Percentiles rank a stretch among this genome's conserved stretches.
These are phyloP conservation scores for Amyelois transitella DNA, from an alignment of 1,140 invertebrate genomes.

Conservation along the genomic window DNA sequence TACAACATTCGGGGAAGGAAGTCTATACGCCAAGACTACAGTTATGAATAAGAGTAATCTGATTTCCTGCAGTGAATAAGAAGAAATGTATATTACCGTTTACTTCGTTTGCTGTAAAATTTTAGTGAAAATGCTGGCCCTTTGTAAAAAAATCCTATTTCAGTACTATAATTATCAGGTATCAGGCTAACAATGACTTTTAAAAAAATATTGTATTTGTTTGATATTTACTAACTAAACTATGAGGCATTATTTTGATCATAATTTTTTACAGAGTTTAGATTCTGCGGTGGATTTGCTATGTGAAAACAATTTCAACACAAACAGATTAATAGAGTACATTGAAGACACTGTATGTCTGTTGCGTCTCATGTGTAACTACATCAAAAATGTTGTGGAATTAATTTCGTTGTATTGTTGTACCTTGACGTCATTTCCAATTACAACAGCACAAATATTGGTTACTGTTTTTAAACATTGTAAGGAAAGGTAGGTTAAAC, in stretches of 20 bases:
- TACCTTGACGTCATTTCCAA: conserved; percentile 40
- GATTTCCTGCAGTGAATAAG: too few species aligned
- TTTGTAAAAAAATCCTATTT: too few species aligned
- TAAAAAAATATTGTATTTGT: too few species aligned
- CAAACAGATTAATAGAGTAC: conserved; percentile 20
- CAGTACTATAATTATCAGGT: too few species aligned
- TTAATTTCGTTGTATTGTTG: conserved; percentile 29
- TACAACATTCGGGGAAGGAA: too few species aligned
- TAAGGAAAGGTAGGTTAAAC: conserved; percentile 54
- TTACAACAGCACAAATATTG: conserved; percentile 39
- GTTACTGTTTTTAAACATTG: conserved; percentile 51
- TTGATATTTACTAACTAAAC: too few species aligned
- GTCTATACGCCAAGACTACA: too few species aligned
- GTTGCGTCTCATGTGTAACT: conserved; percentile 38
- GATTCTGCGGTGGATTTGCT: conserved; percentile 26
- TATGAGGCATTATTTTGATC: conserved; percentile 3
- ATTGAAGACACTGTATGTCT: conserved; percentile 37
- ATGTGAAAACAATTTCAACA: conserved; percentile 17
- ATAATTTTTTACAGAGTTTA: conserved; percentile 34
- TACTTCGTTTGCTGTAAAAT: too few species aligned
- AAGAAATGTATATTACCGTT: too few species aligned
- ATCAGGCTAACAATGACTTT: too few species aligned
- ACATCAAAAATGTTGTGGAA: conserved; percentile 38
- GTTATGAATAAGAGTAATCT: too few species aligned
- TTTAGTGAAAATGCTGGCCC: too few species aligned